Base-by-base conservation (phyloP, 2,113 vertebrate species). In the Microcebus ravelobensis region DNA sequence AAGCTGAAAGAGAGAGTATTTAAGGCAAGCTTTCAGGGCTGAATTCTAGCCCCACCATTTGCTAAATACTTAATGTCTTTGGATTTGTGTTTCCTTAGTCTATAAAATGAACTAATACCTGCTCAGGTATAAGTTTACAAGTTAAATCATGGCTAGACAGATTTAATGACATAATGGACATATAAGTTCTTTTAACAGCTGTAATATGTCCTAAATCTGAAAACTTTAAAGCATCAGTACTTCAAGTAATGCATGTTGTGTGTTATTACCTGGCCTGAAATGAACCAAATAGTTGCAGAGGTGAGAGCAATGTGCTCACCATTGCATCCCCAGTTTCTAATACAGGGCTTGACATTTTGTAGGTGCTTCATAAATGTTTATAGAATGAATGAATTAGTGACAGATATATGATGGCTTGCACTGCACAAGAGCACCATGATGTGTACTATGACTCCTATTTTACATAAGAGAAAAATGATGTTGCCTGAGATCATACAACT, bases 81-180 rank as follows among this genome's bases (percentile, higher is more conserved):
- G 65, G 31, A 86, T 34, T 93, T 94, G 74, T 91, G n/a, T 93
- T 95, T 83, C 29, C 18, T 93, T 21, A 52, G 4, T 27, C 25
- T 96, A 18, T 68, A 79, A 90, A 70, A 85, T 67, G 12, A 48
- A 79, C 8, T 79, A 74, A 87, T 55, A 42, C 18, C 52, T 90
- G 42, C 10, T 91, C 45, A 55, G 52, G 17, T 55, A 18, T 55
- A 55, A 18, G 52, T 55, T 55, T 55, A 63, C 34, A 87, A 88
- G 18, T 84, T 87, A 85, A 50, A 31, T 50, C 25, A 48, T 68
- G 52, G n/a, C n/a, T 86, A 34, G 31, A 36, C 14, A 42, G 27
- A 85, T 4, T n/a, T 81, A 74, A 29, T 57, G 21, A n/a, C 20
- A 67, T n/a, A 63, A 89, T 82, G 45, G 18, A 29, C 61, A 48